Evolutionary conservation across 2,113 vertebrate genomes (phyloP).

Genomic region (Thryonomys swinderianus): DNA sequence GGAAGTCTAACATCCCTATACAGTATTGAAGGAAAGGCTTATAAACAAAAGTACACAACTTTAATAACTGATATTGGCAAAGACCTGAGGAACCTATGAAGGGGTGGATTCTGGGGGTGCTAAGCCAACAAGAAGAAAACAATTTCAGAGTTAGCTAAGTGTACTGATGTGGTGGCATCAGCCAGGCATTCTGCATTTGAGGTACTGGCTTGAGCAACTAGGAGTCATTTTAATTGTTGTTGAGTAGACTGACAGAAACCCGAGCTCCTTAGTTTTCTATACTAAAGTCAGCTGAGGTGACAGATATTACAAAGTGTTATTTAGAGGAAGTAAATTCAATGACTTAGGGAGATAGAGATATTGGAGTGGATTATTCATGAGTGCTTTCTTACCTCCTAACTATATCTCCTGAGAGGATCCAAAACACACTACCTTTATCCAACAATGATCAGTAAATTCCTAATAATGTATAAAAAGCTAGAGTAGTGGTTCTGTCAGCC

Average conservation of each 20-base stretch:
- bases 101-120: not conserved
- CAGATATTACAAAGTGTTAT: constrained; percentile 34
- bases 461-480: not conserved
- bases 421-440: not conserved
- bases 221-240: constrained; percentile 20
- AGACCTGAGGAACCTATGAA: not conserved
- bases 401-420: constrained; percentile 33
- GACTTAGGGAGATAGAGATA: not conserved
- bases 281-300: constrained; percentile 36
- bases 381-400: constrained; percentile 16
- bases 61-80: not conserved
- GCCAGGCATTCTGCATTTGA: not conserved
- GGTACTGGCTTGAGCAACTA: not conserved
- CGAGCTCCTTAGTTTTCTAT: constrained; percentile 11
- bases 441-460: not conserved
- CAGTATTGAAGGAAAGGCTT: not conserved
- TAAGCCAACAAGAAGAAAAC: not conserved
- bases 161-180: not conserved
- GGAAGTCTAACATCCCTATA: not conserved
- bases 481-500: not conserved
- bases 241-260: constrained; percentile 50
- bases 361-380: constrained; percentile 23
- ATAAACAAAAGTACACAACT: not conserved
- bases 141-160: constrained; percentile 5
- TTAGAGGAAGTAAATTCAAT: constrained; percentile 59